These are phyloP conservation scores for Neodontobutis hainanensis DNA, from an alignment of 2,113 vertebrate species.

Conservation along the genomic window DNA sequence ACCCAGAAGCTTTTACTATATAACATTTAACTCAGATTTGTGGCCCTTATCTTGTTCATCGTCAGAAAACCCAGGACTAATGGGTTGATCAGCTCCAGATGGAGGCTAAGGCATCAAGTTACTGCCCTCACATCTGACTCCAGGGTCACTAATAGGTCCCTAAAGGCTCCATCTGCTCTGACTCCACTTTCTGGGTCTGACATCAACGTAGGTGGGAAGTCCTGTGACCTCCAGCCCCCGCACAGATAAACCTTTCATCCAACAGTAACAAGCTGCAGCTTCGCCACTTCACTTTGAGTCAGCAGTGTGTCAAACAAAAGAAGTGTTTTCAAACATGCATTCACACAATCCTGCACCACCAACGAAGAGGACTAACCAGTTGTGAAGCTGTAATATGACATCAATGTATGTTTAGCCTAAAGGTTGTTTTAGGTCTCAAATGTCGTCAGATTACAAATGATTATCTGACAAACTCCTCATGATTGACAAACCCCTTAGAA, in stretches of 20 bases:
- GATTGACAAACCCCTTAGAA: too few species aligned
- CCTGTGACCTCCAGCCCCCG: conserved; percentile 28
- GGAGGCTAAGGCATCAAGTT: conserved; percentile 39
- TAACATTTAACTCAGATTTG: too few species aligned
- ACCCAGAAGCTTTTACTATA: background rate
- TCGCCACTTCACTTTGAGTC: background rate
- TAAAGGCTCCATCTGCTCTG: conserved; percentile 47
- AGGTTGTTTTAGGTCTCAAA: too few species aligned
- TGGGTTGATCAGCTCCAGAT: conserved; percentile 51
- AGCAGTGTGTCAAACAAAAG: background rate
- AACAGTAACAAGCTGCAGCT: background rate
- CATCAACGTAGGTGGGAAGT: background rate
- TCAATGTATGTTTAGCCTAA: too few species aligned
- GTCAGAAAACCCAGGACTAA: conserved; percentile 3
- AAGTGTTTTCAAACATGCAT: background rate
- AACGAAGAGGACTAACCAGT: background rate
- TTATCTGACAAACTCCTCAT: too few species aligned
- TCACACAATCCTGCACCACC: background rate
- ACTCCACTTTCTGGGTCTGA: conserved; percentile 3
- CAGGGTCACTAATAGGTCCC: conserved; percentile 47
- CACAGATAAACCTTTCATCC: conserved; percentile 3
- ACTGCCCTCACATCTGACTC: conserved; percentile 51
- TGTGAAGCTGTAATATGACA: background rate
- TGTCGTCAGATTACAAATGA: too few species aligned
- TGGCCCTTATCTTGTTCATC: background rate